Percentiles rank a stretch among this genome's conserved stretches.
Conservation (phyloP, 2,797 vertebrate genomes). For the Philypnodon macrostomus region DNA sequence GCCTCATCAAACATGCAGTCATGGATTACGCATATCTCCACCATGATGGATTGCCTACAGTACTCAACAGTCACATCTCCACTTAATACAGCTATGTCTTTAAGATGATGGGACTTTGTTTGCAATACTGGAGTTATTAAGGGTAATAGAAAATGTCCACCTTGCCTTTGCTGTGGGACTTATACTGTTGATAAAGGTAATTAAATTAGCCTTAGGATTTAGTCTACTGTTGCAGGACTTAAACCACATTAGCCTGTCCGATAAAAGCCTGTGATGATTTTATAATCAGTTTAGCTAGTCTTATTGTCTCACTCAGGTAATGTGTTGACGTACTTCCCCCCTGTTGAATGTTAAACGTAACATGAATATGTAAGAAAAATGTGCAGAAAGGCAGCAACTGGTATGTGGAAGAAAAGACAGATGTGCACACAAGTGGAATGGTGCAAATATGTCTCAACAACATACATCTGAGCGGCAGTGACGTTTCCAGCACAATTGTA, state of each 20-base stretch:
- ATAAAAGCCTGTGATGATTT: slow-evolving; percentile 14
- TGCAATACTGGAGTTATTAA: slow-evolving; percentile 11
- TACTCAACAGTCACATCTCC: slow-evolving; percentile 7
- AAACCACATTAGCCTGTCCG: slow-evolving; percentile 13
- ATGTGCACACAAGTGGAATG: too few species aligned
- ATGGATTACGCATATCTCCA: slow-evolving; percentile 35
- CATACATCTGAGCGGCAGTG: too few species aligned
- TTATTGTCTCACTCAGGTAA: slow-evolving; percentile 15
- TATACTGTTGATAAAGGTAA: slow-evolving; percentile 16
- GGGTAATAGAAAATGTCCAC: neutral
- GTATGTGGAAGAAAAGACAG: too few species aligned
- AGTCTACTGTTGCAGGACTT: slow-evolving; percentile 12
- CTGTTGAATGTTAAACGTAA: slow-evolving; percentile 1
- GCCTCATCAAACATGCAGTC: slow-evolving; percentile 58
- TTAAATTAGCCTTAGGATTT: slow-evolving; percentile 10
- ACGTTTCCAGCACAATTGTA: too few species aligned
- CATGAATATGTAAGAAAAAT: slow-evolving; percentile 4
- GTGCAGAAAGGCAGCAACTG: too few species aligned
- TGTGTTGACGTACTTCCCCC: neutral
- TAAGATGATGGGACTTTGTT: too few species aligned
- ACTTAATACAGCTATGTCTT: slow-evolving; percentile 14
- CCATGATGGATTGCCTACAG: slow-evolving; percentile 30
- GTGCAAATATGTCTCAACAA: too few species aligned
- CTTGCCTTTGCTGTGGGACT: slow-evolving; percentile 9
- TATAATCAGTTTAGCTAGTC: slow-evolving; percentile 21